A percentile compares a stretch with the other conserved stretches of the same genome.
Evolutionary conservation across 2,888 invertebrate species (phyloP).

Genomic region (Protodeltote pygarga): DNA sequence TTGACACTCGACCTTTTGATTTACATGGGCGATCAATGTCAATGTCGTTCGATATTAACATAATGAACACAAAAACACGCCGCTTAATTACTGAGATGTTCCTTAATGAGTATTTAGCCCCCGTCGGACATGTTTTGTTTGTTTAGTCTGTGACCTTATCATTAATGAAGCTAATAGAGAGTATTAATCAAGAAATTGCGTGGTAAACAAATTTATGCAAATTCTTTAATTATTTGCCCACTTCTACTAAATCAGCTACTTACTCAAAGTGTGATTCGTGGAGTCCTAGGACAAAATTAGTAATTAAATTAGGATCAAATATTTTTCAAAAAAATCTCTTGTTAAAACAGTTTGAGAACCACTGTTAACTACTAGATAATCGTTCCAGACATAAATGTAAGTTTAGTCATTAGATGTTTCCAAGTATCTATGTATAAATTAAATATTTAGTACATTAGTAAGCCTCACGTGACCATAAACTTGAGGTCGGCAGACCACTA

Average conservation of each 20-base stretch:
- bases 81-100: slow-evolving; percentile 23
- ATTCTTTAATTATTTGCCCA: slow-evolving; percentile 7
- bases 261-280: slow-evolving; percentile 6
- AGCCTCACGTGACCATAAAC: slow-evolving; percentile 49
- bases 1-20: slow-evolving; percentile 55
- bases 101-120: slow-evolving; percentile 22
- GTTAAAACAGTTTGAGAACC: too few relatives aligned
- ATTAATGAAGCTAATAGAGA: slow-evolving; percentile 18
- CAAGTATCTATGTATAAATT: slow-evolving; percentile 28
- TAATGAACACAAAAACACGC: slow-evolving; percentile 33
- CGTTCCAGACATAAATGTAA: slow-evolving; percentile 6
- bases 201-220: slow-evolving; percentile 3
- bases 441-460: slow-evolving; percentile 37
- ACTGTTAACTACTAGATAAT: too few relatives aligned
- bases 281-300: too few relatives aligned
- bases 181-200: slow-evolving; percentile 16
- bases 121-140: slow-evolving; percentile 11
- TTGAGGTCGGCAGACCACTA: slow-evolving; percentile 44
- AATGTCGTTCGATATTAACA: slow-evolving; percentile 37
- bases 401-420: slow-evolving; percentile 29
- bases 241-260: background rate
- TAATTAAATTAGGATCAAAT: too few relatives aligned
- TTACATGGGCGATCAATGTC: slow-evolving; percentile 44
- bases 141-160: slow-evolving; percentile 27
- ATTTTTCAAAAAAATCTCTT: too few relatives aligned